phyloP scores from a whole-genome alignment of 1,140 invertebrate species.

The Cardiocondyla obscurior region DNA sequence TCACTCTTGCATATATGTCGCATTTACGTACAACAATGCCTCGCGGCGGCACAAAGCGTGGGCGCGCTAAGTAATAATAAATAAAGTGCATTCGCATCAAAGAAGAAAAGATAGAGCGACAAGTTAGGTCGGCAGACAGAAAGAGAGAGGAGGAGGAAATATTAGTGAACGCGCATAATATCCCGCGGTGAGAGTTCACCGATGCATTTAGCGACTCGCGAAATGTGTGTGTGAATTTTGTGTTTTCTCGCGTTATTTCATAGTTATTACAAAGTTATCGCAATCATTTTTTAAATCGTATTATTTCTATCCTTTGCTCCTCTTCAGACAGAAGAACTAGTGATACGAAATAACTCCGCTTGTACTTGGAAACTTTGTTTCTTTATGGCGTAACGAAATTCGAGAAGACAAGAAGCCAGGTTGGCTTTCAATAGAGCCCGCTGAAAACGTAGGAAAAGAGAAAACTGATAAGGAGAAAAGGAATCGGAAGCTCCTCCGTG shows the following conservation, averaged over 20 bases:
- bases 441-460: not conserved
- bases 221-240: not conserved
- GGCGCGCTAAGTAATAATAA: constrained; percentile 39
- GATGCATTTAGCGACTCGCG: not conserved
- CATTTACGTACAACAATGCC: constrained; percentile 38
- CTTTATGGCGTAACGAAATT: constrained; percentile 24
- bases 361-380: constrained; percentile 24
- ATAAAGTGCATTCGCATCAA: not conserved
- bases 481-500: not conserved
- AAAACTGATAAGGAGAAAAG: constrained; percentile 10
- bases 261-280: not conserved
- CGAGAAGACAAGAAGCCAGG: constrained; percentile 41
- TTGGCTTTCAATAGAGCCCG: constrained; percentile 20
- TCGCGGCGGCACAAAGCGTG: not conserved
- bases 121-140: not conserved
- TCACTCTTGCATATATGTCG: not conserved
- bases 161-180: not conserved
- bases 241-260: not conserved
- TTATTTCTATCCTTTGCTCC: constrained; percentile 18
- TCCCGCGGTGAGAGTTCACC: not conserved
- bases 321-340: not conserved
- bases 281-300: constrained; percentile 44
- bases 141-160: not conserved
- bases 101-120: not conserved
- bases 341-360: constrained; percentile 12